phyloP scores from a whole-genome alignment of 2,888 invertebrate species.

The Zygothrica quintamaculata region DNA sequence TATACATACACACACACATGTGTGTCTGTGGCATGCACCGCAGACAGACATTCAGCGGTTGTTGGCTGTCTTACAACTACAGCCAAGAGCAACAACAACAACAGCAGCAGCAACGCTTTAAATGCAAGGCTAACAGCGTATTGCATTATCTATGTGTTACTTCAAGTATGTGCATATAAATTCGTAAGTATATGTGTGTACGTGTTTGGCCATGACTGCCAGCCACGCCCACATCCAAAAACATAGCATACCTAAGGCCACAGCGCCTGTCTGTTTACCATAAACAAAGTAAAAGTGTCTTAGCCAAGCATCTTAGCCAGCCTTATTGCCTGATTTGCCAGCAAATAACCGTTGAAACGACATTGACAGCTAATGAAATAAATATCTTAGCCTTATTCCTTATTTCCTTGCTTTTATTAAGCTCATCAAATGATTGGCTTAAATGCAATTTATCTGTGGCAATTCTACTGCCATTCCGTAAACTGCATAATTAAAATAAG shows the following conservation, averaged over 20 bases:
- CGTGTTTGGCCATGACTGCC: slow-evolving; percentile 6
- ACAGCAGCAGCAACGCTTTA: too few relatives aligned
- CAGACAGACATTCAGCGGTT: slow-evolving; percentile 54
- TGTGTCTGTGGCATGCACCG: slow-evolving; percentile 1
- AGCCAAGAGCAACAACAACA: slow-evolving; percentile 48
- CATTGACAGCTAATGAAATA: slow-evolving; percentile 62
- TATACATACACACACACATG: slow-evolving; percentile 9
- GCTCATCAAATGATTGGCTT: slow-evolving; percentile 29
- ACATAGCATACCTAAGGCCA: slow-evolving; percentile 51
- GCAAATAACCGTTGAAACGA: slow-evolving; percentile 38
- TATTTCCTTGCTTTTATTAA: neutral
- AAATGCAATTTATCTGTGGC: slow-evolving; percentile 47
- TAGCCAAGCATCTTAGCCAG: slow-evolving; percentile 60
- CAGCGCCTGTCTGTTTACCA: slow-evolving; percentile 70
- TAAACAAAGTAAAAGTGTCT: slow-evolving; percentile 78
- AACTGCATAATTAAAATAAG: slow-evolving; percentile 49
- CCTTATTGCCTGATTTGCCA: slow-evolving; percentile 71
- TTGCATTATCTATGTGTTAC: slow-evolving; percentile 58
- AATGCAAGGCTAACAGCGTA: slow-evolving; percentile 57
- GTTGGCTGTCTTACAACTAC: slow-evolving; percentile 65
- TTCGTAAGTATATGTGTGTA: slow-evolving; percentile 1
- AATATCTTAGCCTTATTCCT: slow-evolving; percentile 34
- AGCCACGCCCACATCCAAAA: slow-evolving; percentile 48
- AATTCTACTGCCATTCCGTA: slow-evolving; percentile 32
- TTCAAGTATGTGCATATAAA: neutral